A percentile compares a stretch with the other conserved stretches of the same genome.
These are phyloP conservation scores for Palloptera scutellata DNA, from an alignment of 2,888 invertebrate species.

Conservation along the genomic window DNA sequence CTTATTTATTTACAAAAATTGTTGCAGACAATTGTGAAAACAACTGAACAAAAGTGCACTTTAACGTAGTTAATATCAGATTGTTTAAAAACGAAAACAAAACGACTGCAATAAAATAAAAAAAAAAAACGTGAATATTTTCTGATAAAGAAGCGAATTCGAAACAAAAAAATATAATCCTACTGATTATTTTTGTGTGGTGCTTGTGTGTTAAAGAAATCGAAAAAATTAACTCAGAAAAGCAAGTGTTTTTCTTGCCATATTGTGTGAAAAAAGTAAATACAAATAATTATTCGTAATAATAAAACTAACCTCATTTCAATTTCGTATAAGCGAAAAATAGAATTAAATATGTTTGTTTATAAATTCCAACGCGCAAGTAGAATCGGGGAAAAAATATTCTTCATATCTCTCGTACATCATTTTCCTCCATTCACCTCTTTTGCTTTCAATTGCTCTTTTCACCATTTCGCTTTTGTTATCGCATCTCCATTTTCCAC, in stretches of 20 bases:
- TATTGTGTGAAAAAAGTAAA: no score
- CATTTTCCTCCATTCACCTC: neutral
- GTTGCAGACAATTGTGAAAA: neutral
- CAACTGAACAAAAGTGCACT: neutral
- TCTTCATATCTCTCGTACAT: neutral
- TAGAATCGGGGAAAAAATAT: neutral
- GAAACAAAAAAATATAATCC: neutral
- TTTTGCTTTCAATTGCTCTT: constrained; percentile 2
- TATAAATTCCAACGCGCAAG: neutral
- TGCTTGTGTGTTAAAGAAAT: neutral
- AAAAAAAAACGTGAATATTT: neutral
- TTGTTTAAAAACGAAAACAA: neutral
- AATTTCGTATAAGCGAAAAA: neutral
- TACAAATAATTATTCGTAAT: neutral
- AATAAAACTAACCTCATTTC: neutral
- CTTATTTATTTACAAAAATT: neutral
- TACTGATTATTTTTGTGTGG: neutral
- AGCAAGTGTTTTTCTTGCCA: neutral
- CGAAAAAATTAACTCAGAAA: neutral
- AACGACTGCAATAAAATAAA: neutral
- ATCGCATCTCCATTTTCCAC: constrained; percentile 4
- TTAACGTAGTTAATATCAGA: neutral
- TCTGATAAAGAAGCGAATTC: neutral
- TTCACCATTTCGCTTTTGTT: constrained; percentile 8
- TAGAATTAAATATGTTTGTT: neutral